phyloP scores from a whole-genome alignment of 2,888 invertebrate species.

The Synergus japonicus region DNA sequence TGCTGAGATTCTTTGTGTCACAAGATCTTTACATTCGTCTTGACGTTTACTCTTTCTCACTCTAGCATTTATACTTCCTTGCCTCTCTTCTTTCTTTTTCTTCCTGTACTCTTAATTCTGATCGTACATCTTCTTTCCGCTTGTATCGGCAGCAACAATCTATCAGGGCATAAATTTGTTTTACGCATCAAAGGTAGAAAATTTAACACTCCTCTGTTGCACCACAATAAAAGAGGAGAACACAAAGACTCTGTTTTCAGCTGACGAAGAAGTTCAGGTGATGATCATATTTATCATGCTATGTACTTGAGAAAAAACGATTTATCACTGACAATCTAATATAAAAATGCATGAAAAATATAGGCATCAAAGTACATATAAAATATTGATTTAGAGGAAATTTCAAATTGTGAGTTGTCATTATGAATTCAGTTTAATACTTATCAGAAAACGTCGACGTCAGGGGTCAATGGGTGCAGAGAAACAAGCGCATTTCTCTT shows the following conservation, averaged over 20 bases:
- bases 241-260: not conserved
- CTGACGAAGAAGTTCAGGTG: not conserved
- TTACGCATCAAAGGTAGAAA: not conserved
- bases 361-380: not conserved
- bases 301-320: not conserved
- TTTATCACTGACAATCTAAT: not conserved
- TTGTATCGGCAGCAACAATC: constrained; percentile 13
- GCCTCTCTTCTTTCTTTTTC: not conserved
- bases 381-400: not conserved
- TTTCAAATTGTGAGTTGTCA: too few species aligned
- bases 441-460: constrained; percentile 43
- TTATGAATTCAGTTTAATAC: not conserved
- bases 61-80: not conserved
- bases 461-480: constrained; percentile 59
- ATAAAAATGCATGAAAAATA: not conserved
- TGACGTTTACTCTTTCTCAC: not conserved
- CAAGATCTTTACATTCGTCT: not conserved
- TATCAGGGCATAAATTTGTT: constrained; percentile 25
- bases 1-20: constrained; percentile 25
- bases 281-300: not conserved
- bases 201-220: not conserved
- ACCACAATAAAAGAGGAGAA: not conserved
- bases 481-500: constrained; percentile 50
- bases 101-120: not conserved
- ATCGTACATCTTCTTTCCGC: constrained; percentile 17